Evolutionary conservation across 2,888 invertebrate species (phyloP).

Genomic region (Eretmocerus hayati): DNA sequence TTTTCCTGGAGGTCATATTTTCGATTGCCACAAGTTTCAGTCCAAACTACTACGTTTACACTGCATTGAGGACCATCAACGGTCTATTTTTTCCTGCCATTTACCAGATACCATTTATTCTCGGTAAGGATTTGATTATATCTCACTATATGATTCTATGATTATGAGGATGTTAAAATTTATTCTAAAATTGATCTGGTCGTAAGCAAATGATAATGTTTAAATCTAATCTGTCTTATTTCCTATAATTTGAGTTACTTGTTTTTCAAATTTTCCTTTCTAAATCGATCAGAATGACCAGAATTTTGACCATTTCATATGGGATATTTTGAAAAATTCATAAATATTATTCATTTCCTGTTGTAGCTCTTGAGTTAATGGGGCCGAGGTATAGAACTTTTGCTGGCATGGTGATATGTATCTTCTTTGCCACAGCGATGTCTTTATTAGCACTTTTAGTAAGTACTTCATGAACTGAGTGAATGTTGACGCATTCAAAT

Average conservation of each 20-base stretch:
- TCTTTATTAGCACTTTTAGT: conserved; percentile 56
- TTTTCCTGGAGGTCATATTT: conserved; percentile 56
- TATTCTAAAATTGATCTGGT: too few relatives aligned
- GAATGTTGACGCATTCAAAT: neutral
- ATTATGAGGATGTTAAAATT: too few relatives aligned
- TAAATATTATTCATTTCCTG: neutral
- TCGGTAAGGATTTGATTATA: conserved; percentile 53
- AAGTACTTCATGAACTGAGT: conserved; percentile 27
- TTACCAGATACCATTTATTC: conserved; percentile 61
- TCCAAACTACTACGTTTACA: conserved; percentile 55
- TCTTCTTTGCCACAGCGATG: conserved; percentile 61
- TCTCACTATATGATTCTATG: too few relatives aligned
- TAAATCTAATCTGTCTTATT: too few relatives aligned
- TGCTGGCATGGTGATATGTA: conserved; percentile 60
- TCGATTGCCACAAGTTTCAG: conserved; percentile 58
- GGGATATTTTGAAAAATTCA: too few relatives aligned
- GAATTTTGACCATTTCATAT: too few relatives aligned
- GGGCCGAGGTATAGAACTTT: conserved; percentile 57
- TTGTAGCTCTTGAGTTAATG: conserved; percentile 56
- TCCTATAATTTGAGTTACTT: too few relatives aligned
- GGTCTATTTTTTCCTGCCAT: conserved; percentile 63
- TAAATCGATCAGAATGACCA: too few relatives aligned
- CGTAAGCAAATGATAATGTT: too few relatives aligned
- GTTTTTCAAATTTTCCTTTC: too few relatives aligned
- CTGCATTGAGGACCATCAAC: conserved; percentile 53